Conservation (phyloP, 1,140 invertebrate species). For the Cherax quadricarinatus region DNA sequence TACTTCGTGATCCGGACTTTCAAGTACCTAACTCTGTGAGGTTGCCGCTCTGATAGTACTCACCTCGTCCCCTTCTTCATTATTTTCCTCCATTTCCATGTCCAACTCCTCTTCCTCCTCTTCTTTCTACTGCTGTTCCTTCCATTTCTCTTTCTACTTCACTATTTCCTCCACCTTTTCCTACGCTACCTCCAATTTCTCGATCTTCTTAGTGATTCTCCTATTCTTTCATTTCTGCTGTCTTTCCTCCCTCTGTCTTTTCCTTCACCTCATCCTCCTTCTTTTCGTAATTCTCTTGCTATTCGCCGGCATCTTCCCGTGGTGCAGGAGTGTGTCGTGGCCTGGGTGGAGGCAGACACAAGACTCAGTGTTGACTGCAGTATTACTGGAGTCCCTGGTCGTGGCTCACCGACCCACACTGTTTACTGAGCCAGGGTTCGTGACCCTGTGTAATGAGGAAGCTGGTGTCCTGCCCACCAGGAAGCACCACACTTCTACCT, state of each 20-base stretch:
- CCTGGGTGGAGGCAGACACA: background rate
- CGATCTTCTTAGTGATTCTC: too few species aligned
- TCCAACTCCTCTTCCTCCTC: background rate
- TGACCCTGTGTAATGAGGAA: background rate
- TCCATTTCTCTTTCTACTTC: background rate
- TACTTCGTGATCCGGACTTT: too few species aligned
- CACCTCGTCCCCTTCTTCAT: background rate
- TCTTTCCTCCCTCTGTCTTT: too few species aligned
- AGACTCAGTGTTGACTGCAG: background rate
- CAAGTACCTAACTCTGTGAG: too few species aligned
- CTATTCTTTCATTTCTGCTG: too few species aligned
- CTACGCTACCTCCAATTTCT: too few species aligned
- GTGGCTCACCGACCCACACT: background rate
- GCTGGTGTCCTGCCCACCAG: background rate
- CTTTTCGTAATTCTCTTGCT: too few species aligned
- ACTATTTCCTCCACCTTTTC: background rate
- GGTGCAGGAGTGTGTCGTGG: background rate
- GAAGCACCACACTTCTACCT: background rate
- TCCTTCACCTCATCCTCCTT: too few species aligned
- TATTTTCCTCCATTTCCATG: background rate
- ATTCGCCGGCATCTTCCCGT: too few species aligned
- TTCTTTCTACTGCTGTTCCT: background rate
- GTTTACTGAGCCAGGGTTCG: background rate
- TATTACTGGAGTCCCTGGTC: background rate
- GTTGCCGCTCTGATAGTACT: background rate